These are phyloP conservation scores for Actinemys pallida DNA, from an alignment of 2,113 vertebrate genomes.

Conservation along the genomic window DNA sequence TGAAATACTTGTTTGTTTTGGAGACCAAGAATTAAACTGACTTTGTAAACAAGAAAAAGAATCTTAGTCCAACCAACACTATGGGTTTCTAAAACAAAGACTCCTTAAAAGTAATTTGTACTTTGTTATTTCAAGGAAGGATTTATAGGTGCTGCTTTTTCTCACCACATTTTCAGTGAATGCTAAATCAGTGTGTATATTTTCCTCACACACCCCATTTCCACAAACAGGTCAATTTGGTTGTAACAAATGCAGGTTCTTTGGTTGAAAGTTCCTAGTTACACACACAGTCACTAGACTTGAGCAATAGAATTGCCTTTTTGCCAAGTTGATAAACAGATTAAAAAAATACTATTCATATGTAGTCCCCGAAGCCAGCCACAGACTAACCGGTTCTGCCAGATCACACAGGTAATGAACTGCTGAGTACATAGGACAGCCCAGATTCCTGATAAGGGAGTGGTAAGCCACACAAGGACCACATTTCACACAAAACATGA, in stretches of 20 bases:
- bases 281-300: accelerated
- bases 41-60: background rate
- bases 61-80: background rate
- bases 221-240: background rate
- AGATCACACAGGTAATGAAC: background rate
- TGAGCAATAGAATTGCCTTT: background rate
- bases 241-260: background rate
- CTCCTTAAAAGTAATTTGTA: accelerated
- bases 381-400: background rate
- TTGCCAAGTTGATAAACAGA: background rate
- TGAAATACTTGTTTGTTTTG: background rate
- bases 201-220: background rate
- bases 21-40: background rate
- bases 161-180: background rate
- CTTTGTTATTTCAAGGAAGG: background rate
- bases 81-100: background rate
- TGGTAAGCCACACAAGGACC: background rate
- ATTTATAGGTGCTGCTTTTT: background rate
- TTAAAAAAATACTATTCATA: accelerated
- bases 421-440: background rate
- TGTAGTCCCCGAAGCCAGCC: background rate
- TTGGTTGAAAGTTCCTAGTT: background rate
- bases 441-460: background rate
- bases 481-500: background rate
- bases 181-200: background rate